Conservation (phyloP, 2,113 vertebrate genomes). For the Tautogolabrus adspersus region DNA sequence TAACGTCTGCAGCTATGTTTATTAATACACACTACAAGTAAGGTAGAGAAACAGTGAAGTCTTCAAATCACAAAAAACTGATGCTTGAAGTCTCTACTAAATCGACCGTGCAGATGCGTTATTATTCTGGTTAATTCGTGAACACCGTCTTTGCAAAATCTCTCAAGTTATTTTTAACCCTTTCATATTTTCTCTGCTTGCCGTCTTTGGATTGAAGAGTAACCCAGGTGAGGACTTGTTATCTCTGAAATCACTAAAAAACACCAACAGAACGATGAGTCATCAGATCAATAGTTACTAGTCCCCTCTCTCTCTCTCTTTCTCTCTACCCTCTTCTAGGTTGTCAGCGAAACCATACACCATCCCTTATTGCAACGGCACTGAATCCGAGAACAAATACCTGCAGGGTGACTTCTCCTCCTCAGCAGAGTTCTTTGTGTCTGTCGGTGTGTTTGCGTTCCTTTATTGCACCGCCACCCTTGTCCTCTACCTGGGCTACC, state of each 20-base stretch:
- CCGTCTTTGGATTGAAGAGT: slow-evolving; percentile 56
- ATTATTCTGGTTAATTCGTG: background rate
- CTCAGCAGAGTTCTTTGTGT: slow-evolving; percentile 93
- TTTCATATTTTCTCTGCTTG: slow-evolving; percentile 44
- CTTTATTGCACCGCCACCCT: slow-evolving; percentile 92
- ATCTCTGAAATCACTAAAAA: slow-evolving; percentile 26
- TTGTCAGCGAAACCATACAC: slow-evolving; percentile 80
- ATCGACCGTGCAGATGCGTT: background rate
- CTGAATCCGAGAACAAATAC: background rate
- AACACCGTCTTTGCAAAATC: background rate
- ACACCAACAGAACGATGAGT: background rate
- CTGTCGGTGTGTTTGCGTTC: slow-evolving; percentile 93
- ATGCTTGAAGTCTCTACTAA: too few relatives aligned
- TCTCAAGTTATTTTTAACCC: slow-evolving; percentile 4
- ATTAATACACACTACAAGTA: too few relatives aligned
- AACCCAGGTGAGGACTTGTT: slow-evolving; percentile 65
- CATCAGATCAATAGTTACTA: background rate
- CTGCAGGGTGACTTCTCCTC: slow-evolving; percentile 93
- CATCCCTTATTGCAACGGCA: slow-evolving; percentile 75
- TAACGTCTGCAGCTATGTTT: too few relatives aligned
- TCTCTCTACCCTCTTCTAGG: slow-evolving; percentile 71
- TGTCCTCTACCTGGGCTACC: slow-evolving; percentile 92
- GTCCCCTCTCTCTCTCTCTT: background rate
- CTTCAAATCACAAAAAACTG: too few relatives aligned
- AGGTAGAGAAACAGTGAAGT: too few relatives aligned